phyloP scores from a whole-genome alignment of 2,797 vertebrate species.

The Oreonectes daqikongensis region DNA sequence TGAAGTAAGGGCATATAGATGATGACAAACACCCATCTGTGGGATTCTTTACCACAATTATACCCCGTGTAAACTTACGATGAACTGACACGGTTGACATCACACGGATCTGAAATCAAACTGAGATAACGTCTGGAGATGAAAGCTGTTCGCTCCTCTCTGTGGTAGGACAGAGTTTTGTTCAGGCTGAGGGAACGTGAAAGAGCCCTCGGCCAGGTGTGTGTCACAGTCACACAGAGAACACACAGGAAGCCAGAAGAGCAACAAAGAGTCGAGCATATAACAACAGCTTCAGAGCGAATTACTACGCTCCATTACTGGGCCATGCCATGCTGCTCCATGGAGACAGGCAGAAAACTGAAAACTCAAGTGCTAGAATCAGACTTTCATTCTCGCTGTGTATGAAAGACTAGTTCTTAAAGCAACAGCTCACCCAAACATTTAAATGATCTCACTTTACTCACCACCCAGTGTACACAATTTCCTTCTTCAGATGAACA shows the following conservation, averaged over 20 bases:
- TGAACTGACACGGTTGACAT: constrained; percentile 43
- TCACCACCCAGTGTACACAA: no score
- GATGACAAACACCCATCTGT: constrained; percentile 32
- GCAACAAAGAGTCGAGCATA: constrained; percentile 63
- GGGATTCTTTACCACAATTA: constrained; percentile 35
- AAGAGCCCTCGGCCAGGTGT: constrained; percentile 76
- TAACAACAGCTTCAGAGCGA: constrained; percentile 61
- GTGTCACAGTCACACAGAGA: constrained; percentile 69
- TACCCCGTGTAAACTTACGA: constrained; percentile 8
- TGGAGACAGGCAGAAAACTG: background rate
- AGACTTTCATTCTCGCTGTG: background rate
- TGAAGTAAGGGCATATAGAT: background rate
- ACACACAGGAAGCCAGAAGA: constrained; percentile 73
- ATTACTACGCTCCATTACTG: constrained; percentile 43
- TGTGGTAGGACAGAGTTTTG: constrained; percentile 53
- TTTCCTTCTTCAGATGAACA: no score
- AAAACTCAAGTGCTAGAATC: background rate
- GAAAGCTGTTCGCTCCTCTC: constrained; percentile 36
- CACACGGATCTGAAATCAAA: constrained; percentile 50
- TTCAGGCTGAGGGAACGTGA: constrained; percentile 67
- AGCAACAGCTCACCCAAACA: no score
- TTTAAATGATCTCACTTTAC: no score
- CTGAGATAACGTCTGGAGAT: constrained; percentile 46
- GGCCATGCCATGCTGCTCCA: constrained; percentile 26
- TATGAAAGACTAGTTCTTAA: background rate